Evolutionary conservation across 2,888 invertebrate genomes (phyloP).

Genomic region (Acholoe squamosa): DNA sequence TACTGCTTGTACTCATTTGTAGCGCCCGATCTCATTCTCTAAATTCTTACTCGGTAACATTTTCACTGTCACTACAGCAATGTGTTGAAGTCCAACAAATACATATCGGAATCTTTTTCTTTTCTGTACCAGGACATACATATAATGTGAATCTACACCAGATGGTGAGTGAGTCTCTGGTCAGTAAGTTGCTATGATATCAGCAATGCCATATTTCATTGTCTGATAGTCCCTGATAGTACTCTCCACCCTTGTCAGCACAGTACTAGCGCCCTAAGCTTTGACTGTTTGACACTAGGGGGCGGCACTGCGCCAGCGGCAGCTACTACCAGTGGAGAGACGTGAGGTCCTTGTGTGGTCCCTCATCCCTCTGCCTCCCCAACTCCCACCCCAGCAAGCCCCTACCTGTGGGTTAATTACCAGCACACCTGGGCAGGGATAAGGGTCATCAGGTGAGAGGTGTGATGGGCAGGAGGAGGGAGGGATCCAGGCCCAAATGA

Average conservation of each 20-base stretch:
- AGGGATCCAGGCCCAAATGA: slow-evolving; percentile 24
- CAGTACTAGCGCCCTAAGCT: not conserved
- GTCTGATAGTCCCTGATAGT: too few species aligned
- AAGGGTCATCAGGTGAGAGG: slow-evolving; percentile 32
- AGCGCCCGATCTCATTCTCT: not conserved
- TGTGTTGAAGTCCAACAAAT: not conserved
- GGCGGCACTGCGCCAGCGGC: not conserved
- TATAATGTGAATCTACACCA: too few species aligned
- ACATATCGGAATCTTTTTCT: too few species aligned
- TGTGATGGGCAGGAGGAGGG: not conserved
- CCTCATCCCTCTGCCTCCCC: not conserved
- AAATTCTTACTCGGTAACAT: too few species aligned
- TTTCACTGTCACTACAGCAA: not conserved
- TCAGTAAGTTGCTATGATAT: too few species aligned
- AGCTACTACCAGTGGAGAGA: not conserved
- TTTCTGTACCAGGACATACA: too few species aligned
- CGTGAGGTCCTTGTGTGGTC: not conserved
- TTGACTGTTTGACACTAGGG: slow-evolving; percentile 17
- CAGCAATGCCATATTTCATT: too few species aligned
- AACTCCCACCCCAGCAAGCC: not conserved
- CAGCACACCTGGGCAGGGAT: not conserved
- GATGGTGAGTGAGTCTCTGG: too few species aligned
- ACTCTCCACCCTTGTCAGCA: too few species aligned
- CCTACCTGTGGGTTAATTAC: not conserved
- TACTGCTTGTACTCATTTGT: too few species aligned